These are phyloP conservation scores for Kryphioiulus occultus DNA, from an alignment of 2,888 invertebrate species.

Conservation along the genomic window DNA sequence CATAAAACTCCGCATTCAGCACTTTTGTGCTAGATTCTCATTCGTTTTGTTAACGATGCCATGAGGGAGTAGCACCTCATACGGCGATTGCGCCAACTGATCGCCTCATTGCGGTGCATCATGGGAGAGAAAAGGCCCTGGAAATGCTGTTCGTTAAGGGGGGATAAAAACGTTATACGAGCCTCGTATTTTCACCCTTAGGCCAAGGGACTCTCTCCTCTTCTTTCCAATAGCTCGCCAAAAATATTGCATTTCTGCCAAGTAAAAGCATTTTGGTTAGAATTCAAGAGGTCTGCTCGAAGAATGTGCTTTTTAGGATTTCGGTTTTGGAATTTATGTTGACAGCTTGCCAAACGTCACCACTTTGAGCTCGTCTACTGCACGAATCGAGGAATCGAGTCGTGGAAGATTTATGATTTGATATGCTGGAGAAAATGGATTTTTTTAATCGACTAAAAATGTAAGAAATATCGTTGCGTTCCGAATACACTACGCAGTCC, in stretches of 20 bases:
- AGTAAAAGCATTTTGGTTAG: background rate
- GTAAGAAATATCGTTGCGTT: too few species aligned
- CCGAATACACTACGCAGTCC: too few species aligned
- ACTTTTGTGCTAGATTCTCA: background rate
- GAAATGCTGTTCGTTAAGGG: background rate
- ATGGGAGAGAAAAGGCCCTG: background rate
- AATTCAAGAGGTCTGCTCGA: background rate
- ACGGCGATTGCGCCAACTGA: too few species aligned
- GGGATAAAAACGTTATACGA: conserved; percentile 9
- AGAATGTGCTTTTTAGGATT: conserved; percentile 24
- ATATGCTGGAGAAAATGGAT: background rate
- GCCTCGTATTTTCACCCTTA: background rate
- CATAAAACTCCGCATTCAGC: background rate
- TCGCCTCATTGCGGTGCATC: background rate
- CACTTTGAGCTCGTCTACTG: background rate
- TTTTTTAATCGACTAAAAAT: background rate
- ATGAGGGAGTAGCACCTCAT: background rate
- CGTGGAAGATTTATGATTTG: background rate
- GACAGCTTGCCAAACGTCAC: background rate
- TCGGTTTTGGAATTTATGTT: background rate
- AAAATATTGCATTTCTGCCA: conserved; percentile 31
- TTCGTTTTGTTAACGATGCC: background rate
- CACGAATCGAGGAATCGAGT: background rate
- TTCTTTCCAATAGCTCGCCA: background rate
- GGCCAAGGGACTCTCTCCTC: background rate